These are phyloP conservation scores for Enteromius afrohamiltoni DNA, from an alignment of 2,797 vertebrate species.

Conservation along the genomic window DNA sequence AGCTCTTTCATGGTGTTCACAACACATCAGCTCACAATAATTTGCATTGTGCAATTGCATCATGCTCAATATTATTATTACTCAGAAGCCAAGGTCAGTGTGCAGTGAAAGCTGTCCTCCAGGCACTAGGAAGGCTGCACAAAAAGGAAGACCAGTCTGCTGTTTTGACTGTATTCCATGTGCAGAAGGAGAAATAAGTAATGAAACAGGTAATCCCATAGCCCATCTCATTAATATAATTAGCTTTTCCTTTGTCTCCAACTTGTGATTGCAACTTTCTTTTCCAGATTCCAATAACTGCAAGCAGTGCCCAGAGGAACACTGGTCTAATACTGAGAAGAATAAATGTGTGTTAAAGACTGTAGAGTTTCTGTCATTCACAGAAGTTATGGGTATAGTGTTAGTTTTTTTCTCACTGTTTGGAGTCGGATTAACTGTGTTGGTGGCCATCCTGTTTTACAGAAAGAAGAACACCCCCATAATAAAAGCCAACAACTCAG, in stretches of 20 bases:
- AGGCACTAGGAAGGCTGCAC: conserved; percentile 66
- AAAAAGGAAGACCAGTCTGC: conserved; percentile 74
- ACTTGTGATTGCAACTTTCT: conserved; percentile 21
- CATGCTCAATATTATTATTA: background rate
- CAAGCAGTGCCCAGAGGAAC: conserved; percentile 30
- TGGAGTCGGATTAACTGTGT: background rate
- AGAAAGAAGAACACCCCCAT: background rate
- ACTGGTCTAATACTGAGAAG: background rate
- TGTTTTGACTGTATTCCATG: conserved; percentile 75
- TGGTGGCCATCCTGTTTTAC: background rate
- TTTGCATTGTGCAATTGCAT: background rate
- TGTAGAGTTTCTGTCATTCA: background rate
- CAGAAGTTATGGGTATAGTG: background rate
- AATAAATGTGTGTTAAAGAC: background rate
- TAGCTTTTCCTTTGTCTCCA: no score
- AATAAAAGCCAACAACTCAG: background rate
- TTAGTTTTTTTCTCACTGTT: background rate
- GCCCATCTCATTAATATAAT: background rate
- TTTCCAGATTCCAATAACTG: conserved; percentile 78
- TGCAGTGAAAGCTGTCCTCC: no score
- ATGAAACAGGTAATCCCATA: background rate
- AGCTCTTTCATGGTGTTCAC: background rate
- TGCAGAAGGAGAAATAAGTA: conserved; percentile 67
- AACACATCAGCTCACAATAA: background rate
- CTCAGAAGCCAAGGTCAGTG: no score